These are phyloP conservation scores for Myiotriccus ornatus DNA, from an alignment of 2,797 vertebrate genomes.

Conservation along the genomic window DNA sequence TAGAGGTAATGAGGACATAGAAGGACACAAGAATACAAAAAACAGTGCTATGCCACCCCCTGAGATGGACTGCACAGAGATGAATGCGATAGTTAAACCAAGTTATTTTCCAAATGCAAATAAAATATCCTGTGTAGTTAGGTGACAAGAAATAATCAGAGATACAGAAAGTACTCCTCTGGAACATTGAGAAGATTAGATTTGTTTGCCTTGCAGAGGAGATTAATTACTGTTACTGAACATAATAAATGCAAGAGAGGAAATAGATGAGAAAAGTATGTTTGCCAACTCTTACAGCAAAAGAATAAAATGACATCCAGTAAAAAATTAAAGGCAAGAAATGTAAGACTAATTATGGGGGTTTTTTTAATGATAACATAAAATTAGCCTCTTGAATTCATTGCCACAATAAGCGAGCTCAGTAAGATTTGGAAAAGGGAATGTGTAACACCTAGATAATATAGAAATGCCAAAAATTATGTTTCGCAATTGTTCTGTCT, in stretches of 20 bases:
- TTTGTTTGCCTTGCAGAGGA: conserved; percentile 25
- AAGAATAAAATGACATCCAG: not conserved
- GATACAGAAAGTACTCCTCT: not conserved
- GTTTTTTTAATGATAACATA: not conserved
- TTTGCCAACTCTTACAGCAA: not conserved
- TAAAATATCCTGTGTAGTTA: not conserved
- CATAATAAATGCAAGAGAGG: not conserved
- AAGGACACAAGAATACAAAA: not conserved
- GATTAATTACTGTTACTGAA: conserved; percentile 28
- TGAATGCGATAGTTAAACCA: not conserved
- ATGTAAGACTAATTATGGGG: not conserved
- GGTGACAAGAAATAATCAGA: conserved; percentile 26
- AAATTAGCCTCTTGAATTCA: not conserved
- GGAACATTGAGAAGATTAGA: not conserved
- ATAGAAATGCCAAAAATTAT: too few species aligned
- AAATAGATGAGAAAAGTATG: not conserved
- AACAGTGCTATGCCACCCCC: not conserved
- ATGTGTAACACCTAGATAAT: too few species aligned
- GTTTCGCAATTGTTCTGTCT: too few species aligned
- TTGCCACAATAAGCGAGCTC: not conserved
- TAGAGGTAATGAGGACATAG: not conserved
- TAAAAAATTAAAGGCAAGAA: not conserved
- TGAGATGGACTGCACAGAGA: not conserved
- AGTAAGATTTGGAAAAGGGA: not conserved
- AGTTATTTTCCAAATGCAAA: not conserved